Evolutionary conservation across 2,113 vertebrate species (phyloP).

Genomic region (Nicator chloris): DNA sequence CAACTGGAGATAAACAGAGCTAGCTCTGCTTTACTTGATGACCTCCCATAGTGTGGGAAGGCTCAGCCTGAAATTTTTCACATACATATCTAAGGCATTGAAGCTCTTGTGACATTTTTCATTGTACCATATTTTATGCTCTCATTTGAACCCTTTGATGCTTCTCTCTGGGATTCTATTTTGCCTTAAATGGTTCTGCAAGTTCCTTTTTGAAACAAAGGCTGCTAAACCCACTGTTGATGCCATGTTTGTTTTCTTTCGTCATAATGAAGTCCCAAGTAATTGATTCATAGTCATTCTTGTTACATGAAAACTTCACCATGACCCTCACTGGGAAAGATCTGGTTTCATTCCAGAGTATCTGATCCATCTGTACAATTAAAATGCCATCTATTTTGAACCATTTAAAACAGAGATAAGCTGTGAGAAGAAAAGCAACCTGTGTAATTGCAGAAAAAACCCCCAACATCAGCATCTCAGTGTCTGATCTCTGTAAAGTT

Average conservation of each 20-base stretch:
- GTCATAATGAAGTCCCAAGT: background rate
- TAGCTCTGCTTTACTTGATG: slow-evolving; percentile 14
- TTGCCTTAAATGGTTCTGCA: slow-evolving; percentile 49
- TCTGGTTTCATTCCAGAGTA: slow-evolving; percentile 42
- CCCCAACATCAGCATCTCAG: background rate
- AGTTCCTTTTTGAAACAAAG: slow-evolving; percentile 31
- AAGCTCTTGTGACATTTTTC: slow-evolving; percentile 54
- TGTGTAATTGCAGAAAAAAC: background rate
- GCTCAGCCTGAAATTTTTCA: slow-evolving; percentile 53
- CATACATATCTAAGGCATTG: slow-evolving; percentile 44
- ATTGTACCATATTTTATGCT: slow-evolving; percentile 57
- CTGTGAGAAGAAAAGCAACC: slow-evolving; percentile 17
- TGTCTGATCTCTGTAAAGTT: background rate
- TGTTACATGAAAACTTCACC: background rate
- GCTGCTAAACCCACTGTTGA: slow-evolving; percentile 19
- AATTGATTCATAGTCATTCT: slow-evolving; percentile 26
- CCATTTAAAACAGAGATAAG: slow-evolving; percentile 25
- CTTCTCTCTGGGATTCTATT: slow-evolving; percentile 39
- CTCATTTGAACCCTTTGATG: slow-evolving; percentile 27
- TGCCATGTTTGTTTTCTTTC: slow-evolving; percentile 30
- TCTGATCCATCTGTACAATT: slow-evolving; percentile 35
- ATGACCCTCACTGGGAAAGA: background rate
- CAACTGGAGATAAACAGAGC: slow-evolving; percentile 49
- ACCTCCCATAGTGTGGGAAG: slow-evolving; percentile 64
- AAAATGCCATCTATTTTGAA: slow-evolving; percentile 56